Base-by-base conservation (phyloP, 2,113 vertebrate genomes). In the Alaudala cheleensis region DNA sequence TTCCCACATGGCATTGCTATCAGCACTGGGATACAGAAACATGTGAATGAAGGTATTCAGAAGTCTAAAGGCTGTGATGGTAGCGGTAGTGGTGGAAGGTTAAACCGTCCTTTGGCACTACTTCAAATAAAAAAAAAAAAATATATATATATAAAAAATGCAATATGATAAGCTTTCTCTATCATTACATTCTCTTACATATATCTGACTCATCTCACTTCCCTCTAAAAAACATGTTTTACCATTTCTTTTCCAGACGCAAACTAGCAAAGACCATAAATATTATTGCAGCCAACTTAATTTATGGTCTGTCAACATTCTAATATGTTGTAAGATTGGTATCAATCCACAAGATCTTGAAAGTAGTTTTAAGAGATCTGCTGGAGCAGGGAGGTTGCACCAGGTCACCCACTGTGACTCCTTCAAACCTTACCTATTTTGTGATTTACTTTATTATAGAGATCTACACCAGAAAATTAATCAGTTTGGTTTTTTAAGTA, bases 41-140 rank as follows among this genome's bases (percentile, higher is more conserved):
- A 95, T 10, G 64, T 62, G 90, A 97, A 98, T 91, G 95, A 96
- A 97, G 31, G 62, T 29, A 95, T 79, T 72, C 92, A 61, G 71
- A 90, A 90, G 66, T 94, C 96, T 95, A 96, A 70, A 95, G 72
- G 93, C 90, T 97, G 93, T 95, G 93, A 97, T 95, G 95, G 93
- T 91, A 98, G 98, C 97, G 98, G 98, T 88, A 98, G 98, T 98
- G 98, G 98, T 98, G 98, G 97, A 98, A 98, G 98, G 98, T 98
- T 98, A 98, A 98, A 98, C 96, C 7, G 97, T 97, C 97, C 97
- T 96, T 83, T 86, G 83, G 90, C 66, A 90, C 78, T 93, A 85
- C 77, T 89, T 96, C 73, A 93, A 93, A 91, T 95, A 79, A 78
- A 86, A 57, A 40, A 40, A 40, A 40, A n/a, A n/a, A n/a, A 17